phyloP scores from a whole-genome alignment of 92 coral and sea anemone species.

The Ricordea florida region DNA sequence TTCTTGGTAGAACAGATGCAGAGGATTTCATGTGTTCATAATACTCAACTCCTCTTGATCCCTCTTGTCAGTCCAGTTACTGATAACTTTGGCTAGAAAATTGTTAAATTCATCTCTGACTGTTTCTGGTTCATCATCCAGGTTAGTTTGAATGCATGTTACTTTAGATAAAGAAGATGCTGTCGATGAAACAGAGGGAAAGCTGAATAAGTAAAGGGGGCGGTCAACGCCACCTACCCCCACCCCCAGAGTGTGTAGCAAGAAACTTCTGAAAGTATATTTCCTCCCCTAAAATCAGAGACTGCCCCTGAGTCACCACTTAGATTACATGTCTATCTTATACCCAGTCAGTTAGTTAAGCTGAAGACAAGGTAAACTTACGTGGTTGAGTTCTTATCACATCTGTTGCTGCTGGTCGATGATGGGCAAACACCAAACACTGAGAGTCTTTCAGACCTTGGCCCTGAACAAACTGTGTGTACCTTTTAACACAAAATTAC shows the following conservation, averaged over 20 bases:
- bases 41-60: slow-evolving; percentile 99
- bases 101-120: slow-evolving; percentile 90
- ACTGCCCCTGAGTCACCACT: too few species aligned
- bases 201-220: too few species aligned
- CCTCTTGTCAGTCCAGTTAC: slow-evolving; percentile 96
- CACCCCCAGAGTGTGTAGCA: too few species aligned
- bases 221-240: too few species aligned
- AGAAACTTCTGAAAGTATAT: too few species aligned
- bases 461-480: slow-evolving; percentile 89
- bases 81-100: slow-evolving; percentile 83
- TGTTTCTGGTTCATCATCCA: slow-evolving; percentile 94
- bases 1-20: too few species aligned
- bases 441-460: slow-evolving; percentile 89
- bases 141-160: slow-evolving; percentile 84
- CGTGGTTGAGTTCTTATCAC: slow-evolving; percentile 74
- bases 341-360: too few species aligned
- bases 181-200: slow-evolving; percentile 18
- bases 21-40: slow-evolving; percentile 88
- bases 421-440: slow-evolving; percentile 94
- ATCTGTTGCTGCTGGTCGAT: slow-evolving; percentile 78
- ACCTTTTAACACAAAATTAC: slow-evolving; percentile 66
- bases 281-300: too few species aligned
- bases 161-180: slow-evolving; percentile 86
- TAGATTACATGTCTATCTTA: too few species aligned
- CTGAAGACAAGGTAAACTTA: slow-evolving; percentile 65